These are phyloP conservation scores for Geophilus truncorum DNA, from an alignment of 2,888 invertebrate species.

Conservation along the genomic window DNA sequence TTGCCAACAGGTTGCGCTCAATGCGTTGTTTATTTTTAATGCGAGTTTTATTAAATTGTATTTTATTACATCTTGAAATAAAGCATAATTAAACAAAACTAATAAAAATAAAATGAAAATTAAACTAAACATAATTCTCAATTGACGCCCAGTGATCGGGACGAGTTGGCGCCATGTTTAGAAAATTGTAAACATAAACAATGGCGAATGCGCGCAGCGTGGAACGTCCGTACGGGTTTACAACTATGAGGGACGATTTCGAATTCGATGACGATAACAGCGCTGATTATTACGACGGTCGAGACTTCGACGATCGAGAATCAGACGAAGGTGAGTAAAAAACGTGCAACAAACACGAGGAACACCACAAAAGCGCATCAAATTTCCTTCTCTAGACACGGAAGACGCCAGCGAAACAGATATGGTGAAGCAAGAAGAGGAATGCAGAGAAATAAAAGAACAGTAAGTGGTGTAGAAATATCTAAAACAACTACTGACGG, in stretches of 20 bases:
- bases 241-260: neutral
- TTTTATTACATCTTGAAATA: no score
- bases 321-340: constrained; percentile 35
- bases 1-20: no score
- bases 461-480: constrained; percentile 60
- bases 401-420: constrained; percentile 98
- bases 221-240: neutral
- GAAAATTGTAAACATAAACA: neutral
- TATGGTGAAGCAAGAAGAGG: constrained; percentile 69
- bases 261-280: constrained; percentile 36
- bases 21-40: no score
- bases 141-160: no score
- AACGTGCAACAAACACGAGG: neutral
- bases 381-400: constrained; percentile 63
- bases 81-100: no score
- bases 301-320: constrained; percentile 31
- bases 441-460: constrained; percentile 76
- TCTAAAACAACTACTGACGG: no score
- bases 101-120: no score
- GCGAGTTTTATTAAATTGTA: no score
- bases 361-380: neutral
- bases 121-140: no score
- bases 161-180: neutral
- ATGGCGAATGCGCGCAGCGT: neutral
- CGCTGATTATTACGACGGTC: constrained; percentile 28